phyloP scores from a whole-genome alignment of 2,113 vertebrate species.

The Natator depressus region DNA sequence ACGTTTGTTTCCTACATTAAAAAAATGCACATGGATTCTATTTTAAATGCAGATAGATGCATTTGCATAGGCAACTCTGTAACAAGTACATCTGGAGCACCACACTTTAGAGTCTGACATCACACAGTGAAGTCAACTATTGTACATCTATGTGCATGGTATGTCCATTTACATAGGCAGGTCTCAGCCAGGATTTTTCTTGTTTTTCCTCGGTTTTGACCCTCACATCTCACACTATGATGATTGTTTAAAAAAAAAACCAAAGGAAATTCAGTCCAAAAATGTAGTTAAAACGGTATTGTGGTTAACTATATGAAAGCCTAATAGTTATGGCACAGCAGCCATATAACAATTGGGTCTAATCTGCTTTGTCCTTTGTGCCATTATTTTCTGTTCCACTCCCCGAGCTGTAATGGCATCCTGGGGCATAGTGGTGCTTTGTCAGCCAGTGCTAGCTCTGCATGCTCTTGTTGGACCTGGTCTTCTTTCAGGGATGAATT shows the following conservation, averaged over 20 bases:
- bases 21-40: neutral
- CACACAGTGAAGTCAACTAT: fast-evolving
- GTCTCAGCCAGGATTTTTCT: neutral
- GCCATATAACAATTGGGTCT: neutral
- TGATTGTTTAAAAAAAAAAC: neutral
- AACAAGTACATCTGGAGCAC: neutral
- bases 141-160: neutral
- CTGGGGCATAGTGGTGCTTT: neutral
- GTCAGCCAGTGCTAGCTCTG: neutral
- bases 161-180: neutral
- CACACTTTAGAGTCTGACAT: neutral
- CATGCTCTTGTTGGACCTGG: neutral
- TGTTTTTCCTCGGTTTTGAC: neutral
- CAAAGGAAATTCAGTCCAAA: neutral
- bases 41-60: neutral
- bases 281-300: neutral
- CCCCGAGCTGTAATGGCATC: neutral
- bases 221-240: no score
- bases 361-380: neutral
- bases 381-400: neutral
- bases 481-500: neutral
- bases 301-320: neutral
- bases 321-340: neutral
- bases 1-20: fast-evolving
- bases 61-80: neutral